Evolutionary conservation across 2,113 vertebrate genomes (phyloP).

Genomic region (Amia ocellicauda): DNA sequence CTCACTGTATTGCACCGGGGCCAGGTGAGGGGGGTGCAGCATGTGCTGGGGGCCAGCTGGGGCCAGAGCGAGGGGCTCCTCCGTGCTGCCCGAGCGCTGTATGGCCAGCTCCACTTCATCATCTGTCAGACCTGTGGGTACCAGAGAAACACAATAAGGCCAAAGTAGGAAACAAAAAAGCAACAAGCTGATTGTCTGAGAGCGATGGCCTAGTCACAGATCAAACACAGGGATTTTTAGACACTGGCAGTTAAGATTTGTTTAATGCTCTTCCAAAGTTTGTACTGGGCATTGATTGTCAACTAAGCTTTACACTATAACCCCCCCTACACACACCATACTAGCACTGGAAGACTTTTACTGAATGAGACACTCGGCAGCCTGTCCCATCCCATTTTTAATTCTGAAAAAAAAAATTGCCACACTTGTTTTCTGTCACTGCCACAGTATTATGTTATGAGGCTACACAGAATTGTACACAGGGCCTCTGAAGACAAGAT

Average conservation of each 20-base stretch:
- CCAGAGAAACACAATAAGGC: neutral
- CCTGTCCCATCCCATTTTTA: neutral
- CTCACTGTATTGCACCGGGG: constrained; percentile 74
- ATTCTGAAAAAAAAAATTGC: constrained; percentile 53
- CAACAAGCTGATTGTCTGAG: neutral
- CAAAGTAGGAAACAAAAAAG: neutral
- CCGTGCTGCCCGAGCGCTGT: constrained; percentile 80
- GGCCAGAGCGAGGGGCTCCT: constrained; percentile 64
- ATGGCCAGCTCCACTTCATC: constrained; percentile 91
- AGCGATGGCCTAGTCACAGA: no score
- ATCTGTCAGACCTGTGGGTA: constrained; percentile 82
- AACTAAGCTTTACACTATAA: no score
- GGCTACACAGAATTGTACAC: no score
- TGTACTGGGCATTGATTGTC: no score
- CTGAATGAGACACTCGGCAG: neutral
- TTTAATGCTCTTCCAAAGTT: no score
- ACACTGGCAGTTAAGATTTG: no score
- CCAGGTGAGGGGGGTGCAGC: constrained; percentile 61
- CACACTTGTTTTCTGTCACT: constrained; percentile 58
- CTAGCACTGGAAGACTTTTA: constrained; percentile 26
- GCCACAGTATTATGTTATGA: no score
- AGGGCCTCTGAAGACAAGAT: no score
- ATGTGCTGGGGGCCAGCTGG: constrained; percentile 53
- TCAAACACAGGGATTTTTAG: no score
- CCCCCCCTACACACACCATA: no score